Evolutionary conservation across 2,888 invertebrate species (phyloP), one percentile per base, ranked within the genome.

Genomic region (Scaptomyza tumidula): DNA sequence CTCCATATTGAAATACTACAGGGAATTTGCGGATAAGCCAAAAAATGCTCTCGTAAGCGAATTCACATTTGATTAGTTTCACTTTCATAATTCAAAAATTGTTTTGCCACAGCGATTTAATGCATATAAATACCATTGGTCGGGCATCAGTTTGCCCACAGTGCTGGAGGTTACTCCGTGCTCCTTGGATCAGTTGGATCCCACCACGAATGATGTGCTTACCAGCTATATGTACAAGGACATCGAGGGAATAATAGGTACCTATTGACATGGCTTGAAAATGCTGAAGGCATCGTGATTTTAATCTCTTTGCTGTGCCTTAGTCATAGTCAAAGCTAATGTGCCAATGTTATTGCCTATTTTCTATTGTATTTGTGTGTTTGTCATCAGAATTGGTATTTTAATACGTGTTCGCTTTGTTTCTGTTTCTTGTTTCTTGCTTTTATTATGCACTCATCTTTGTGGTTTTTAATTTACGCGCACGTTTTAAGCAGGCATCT

Each of bases 91-190:
- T n/a, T n/a, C n/a, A 19, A 19, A n/a, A 6, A n/a, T 41, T 54
- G 43, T 11, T 3, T 19, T 9, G 24, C 11, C 69, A 19, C 92
- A 97, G 96, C 94, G 95, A 88, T 98, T 96, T 92, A 96, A 96
- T 92, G 97, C 97, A 6, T 97, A 96, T 92, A 99, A 99, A 93
- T 96, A 97, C 90, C 98, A 99, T 89, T 99, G 99, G 99, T 98
- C 98, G 49, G 98, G 98, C 56, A 96, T 96, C 37, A 94, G 97
- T 71, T 93, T 98, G 44, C 97, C 98, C 0, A 95, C 98, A 16
- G 95, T 97, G 27, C 93, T 99, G 67, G 98, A 98, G 93, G 96
- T 98, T 2, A 97, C 97, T n/a, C 96, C 97, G 0, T 96, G 96
- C 90, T 97, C 98, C 31, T 92, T 99, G 59, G 97, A 98, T 90